Evolutionary conservation across 2,113 vertebrate species (phyloP).

Genomic region (Cyanoramphus novaezelandiae): DNA sequence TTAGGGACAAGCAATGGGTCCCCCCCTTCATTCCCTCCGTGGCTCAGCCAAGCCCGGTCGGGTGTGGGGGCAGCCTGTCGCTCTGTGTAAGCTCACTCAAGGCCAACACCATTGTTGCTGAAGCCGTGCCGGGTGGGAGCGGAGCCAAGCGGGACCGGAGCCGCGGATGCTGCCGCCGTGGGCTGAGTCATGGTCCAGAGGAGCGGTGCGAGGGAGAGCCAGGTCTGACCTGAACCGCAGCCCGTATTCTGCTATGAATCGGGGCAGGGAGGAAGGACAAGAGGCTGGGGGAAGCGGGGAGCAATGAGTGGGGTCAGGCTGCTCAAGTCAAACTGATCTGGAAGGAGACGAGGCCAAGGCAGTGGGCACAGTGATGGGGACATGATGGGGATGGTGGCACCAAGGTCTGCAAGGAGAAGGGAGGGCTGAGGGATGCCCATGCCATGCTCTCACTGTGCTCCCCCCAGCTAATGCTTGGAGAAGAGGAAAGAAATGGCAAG

Average conservation of each 20-base stretch:
- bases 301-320: not conserved
- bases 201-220: not conserved
- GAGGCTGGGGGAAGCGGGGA: not conserved
- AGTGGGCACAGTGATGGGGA: not conserved
- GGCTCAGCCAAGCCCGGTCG: accelerated
- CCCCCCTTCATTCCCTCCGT: not conserved
- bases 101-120: not conserved
- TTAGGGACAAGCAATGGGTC: accelerated
- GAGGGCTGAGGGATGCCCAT: not conserved
- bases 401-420: not conserved
- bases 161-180: not conserved
- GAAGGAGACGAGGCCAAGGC: not conserved
- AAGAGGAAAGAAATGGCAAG: not conserved
- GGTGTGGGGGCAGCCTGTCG: not conserved
- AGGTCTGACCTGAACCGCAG: constrained; percentile 11
- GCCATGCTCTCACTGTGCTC: not conserved
- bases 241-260: not conserved
- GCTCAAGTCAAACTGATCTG: not conserved
- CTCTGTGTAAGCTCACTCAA: not conserved
- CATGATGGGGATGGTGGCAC: not conserved
- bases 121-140: not conserved
- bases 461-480: not conserved
- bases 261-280: not conserved
- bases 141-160: not conserved
- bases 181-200: constrained; percentile 17